Evolutionary conservation across 2,113 vertebrate genomes (phyloP), one percentile per base, ranked within the genome.

Genomic region (Oxyruncus cristatus): DNA sequence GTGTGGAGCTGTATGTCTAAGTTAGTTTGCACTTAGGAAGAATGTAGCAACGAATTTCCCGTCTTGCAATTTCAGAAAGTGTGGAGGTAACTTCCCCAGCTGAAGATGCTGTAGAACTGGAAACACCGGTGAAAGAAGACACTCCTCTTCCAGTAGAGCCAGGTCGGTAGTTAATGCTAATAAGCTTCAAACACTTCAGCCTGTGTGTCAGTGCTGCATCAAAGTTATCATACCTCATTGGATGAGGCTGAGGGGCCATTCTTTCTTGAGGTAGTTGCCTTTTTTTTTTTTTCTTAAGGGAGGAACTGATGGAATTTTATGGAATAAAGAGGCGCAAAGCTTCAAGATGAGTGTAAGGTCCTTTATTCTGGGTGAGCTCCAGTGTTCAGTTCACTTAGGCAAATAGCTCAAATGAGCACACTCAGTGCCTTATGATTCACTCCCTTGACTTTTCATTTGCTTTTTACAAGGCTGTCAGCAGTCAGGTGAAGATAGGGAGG

Each of bases 91-190:
- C 97, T 24, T 97, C 98, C 6, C 95, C 98, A 21, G 66, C 96
- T 16, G 97, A 99, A 26, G 98, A 98, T 68, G 97, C 96, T 32
- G 96, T 97, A 30, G 98, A 99, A 92, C 98, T 98, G 18, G 96
- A 96, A 93, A 32, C 78, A 84, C 94, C 95, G 49, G 97, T 97
- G 58, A 98, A 98, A 94, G 98, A 98, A 70, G 98, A 97, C 47
- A 79, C 80, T 37, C 63, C 85, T 16, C 95, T 98, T 46, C 88
- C 95, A 19, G 92, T 61, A 49, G 98, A 98, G 88, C 95, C 97
- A 95, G 98, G 98, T 97, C 52, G 94, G 95, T 98, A 92, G 11
- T n/a, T 58, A 66, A 68, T 46, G 67, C 14, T 71, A 33, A 41
- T 73, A 32, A 84, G 35, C 15, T 39, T 62, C 41, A n/a, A 59